Evolutionary conservation across 1,140 invertebrate species (phyloP).

Genomic region (Onthophagus taurus): DNA sequence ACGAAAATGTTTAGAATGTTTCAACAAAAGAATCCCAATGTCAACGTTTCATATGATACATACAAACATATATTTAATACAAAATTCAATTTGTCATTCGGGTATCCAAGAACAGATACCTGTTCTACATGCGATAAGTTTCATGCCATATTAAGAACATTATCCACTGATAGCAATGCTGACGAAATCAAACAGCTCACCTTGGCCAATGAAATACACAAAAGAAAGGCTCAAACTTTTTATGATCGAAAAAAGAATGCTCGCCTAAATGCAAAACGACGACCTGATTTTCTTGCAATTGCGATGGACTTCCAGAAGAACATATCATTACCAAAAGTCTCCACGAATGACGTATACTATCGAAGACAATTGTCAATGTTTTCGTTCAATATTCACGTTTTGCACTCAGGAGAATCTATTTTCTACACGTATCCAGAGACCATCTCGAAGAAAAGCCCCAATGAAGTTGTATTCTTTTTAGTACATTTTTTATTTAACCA

Average conservation of each 20-base stretch:
- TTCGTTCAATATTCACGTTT: background rate
- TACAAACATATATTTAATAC: constrained; percentile 11
- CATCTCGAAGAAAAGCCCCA: constrained; percentile 8
- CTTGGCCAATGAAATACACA: constrained; percentile 12
- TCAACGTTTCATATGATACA: constrained; percentile 6
- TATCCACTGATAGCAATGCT: constrained; percentile 3
- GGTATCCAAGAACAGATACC: constrained; percentile 17
- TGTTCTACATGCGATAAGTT: constrained; percentile 14
- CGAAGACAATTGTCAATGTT: no score
- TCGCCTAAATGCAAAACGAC: no score
- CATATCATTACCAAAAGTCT: no score
- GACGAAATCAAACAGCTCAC: background rate
- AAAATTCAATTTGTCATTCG: constrained; percentile 19
- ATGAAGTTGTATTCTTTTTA: constrained; percentile 14
- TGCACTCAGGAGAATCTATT: background rate
- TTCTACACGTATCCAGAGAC: background rate
- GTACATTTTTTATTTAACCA: constrained; percentile 6
- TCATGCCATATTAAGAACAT: constrained; percentile 1
- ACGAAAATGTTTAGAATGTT: constrained; percentile 18
- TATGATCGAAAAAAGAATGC: constrained; percentile 20
- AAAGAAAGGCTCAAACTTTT: constrained; percentile 20
- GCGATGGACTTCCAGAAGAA: no score
- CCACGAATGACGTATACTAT: no score
- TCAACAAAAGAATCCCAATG: constrained; percentile 3
- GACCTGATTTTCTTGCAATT: no score